Evolutionary conservation across 2,113 vertebrate genomes (phyloP).

Genomic region (Talpa occidentalis): DNA sequence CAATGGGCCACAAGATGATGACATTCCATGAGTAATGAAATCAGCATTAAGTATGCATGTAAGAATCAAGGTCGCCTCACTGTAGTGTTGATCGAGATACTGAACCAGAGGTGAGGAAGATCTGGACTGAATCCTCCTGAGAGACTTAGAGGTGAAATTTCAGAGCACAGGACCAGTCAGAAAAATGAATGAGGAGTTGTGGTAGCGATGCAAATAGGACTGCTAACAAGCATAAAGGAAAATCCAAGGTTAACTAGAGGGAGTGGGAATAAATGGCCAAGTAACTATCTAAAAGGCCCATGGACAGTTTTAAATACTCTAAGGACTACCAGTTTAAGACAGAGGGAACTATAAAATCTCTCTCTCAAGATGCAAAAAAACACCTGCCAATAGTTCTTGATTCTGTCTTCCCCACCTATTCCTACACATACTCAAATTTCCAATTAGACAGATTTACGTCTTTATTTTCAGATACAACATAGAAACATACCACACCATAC

Average conservation of each 20-base stretch:
- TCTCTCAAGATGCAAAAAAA: neutral
- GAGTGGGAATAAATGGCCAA: neutral
- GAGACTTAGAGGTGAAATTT: constrained; percentile 36
- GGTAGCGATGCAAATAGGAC: constrained; percentile 6
- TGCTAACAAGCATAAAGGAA: neutral
- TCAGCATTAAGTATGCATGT: constrained; percentile 48
- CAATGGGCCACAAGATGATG: neutral
- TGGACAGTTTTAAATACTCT: neutral
- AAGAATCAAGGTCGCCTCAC: constrained; percentile 48
- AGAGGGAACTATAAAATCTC: neutral
- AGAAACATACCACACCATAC: neutral
- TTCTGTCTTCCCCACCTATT: neutral
- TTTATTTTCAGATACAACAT: neutral
- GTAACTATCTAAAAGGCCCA: neutral
- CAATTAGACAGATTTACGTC: neutral
- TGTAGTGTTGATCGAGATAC: neutral
- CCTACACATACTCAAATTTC: neutral
- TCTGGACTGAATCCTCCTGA: constrained; percentile 5
- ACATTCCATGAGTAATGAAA: constrained; percentile 51
- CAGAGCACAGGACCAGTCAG: constrained; percentile 15
- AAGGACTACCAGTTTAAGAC: neutral
- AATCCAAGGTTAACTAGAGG: constrained; percentile 25
- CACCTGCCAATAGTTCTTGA: neutral
- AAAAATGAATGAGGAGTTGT: constrained; percentile 6
- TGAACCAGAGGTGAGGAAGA: constrained; percentile 46